Conservation (phyloP, 2,797 vertebrate species). For the Anomalospiza imberbis region DNA sequence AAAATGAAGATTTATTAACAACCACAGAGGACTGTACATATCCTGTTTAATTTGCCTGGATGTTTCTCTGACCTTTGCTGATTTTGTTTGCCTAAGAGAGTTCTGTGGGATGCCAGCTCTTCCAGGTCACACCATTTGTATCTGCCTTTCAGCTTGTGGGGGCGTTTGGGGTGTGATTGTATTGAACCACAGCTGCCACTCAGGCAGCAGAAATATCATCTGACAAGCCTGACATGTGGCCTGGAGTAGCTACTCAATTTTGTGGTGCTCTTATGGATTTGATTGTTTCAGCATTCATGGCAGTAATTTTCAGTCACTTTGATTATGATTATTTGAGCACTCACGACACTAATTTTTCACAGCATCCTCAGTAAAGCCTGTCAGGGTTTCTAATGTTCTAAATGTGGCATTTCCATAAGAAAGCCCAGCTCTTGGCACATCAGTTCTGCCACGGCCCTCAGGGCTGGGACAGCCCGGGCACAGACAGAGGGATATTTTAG, state of each 20-base stretch:
- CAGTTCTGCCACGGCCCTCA: background rate
- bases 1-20: background rate
- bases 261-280: background rate
- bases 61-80: background rate
- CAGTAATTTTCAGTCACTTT: background rate
- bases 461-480: background rate
- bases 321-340: background rate
- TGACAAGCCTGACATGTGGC: background rate
- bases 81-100: background rate
- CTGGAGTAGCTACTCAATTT: background rate
- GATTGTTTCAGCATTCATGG: background rate
- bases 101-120: background rate
- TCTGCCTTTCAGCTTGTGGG: background rate
- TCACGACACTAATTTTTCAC: background rate
- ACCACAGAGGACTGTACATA: background rate
- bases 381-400: background rate
- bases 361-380: background rate
- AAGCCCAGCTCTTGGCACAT: background rate
- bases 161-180: background rate
- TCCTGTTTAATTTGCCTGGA: background rate
- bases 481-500: accelerated
- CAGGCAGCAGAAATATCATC: background rate
- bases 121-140: background rate
- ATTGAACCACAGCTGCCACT: background rate
- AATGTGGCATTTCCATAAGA: background rate